Evolutionary conservation across 23 tunicate species (phyloP).

Genomic region (Diplosoma virens): DNA sequence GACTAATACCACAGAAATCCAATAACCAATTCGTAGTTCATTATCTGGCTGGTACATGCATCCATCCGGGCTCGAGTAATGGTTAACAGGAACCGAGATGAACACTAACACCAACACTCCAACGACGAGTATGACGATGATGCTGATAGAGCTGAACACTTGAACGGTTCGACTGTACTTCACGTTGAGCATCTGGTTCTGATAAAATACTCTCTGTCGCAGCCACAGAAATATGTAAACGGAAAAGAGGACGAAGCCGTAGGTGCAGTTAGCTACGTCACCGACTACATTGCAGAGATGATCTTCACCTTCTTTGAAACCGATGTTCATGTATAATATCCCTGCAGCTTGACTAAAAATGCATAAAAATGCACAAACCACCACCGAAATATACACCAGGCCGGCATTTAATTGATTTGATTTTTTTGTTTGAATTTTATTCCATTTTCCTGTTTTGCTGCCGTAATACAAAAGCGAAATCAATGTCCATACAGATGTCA

Average conservation of each 20-base stretch:
- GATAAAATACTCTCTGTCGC: slow-evolving; percentile 43
- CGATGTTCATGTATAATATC: slow-evolving; percentile 21
- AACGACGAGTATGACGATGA: slow-evolving; percentile 10
- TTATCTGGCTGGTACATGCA: slow-evolving; percentile 19
- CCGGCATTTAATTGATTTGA: slow-evolving; percentile 33
- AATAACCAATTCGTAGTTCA: background rate
- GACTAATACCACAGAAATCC: slow-evolving; percentile 10
- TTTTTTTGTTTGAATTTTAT: background rate
- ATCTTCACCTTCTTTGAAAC: background rate
- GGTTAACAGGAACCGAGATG: slow-evolving; percentile 11
- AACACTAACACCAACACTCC: slow-evolving; percentile 4
- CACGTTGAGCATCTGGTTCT: slow-evolving; percentile 48
- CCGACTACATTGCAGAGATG: slow-evolving; percentile 34
- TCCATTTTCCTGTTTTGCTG: slow-evolving; percentile 46
- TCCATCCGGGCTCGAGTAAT: slow-evolving; percentile 14
- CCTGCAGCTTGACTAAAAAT: slow-evolving; percentile 3
- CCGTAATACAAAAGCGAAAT: slow-evolving; percentile 28
- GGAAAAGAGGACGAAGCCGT: slow-evolving; percentile 2
- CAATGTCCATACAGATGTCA: slow-evolving; percentile 6
- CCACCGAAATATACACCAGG: slow-evolving; percentile 25
- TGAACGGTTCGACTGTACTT: slow-evolving; percentile 10
- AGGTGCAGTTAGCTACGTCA: slow-evolving; percentile 26
- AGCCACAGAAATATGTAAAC: slow-evolving; percentile 47
- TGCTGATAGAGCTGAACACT: slow-evolving; percentile 34
- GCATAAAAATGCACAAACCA: slow-evolving; percentile 6